Evolutionary conservation across 1,140 invertebrate genomes (phyloP).

Genomic region (Ceratina japonica): DNA sequence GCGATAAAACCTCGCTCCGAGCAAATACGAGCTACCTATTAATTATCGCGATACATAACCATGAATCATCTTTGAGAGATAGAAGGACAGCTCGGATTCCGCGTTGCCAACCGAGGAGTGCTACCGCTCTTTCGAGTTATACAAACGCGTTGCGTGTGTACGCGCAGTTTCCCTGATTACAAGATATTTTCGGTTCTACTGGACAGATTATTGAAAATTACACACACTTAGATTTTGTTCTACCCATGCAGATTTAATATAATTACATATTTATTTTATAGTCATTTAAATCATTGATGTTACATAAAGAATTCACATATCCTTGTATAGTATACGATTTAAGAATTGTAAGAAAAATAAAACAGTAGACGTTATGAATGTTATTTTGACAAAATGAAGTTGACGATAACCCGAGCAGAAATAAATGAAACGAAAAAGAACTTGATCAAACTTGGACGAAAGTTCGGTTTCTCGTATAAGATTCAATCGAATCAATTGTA

Average conservation of each 20-base stretch:
- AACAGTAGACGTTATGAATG: too few relatives aligned
- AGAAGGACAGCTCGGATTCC: not conserved
- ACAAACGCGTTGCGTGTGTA: not conserved
- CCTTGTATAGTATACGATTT: too few relatives aligned
- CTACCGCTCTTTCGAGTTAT: not conserved
- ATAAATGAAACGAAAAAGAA: not conserved
- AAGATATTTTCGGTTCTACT: too few relatives aligned
- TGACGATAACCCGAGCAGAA: not conserved
- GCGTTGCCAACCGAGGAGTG: not conserved
- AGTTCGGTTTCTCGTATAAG: not conserved
- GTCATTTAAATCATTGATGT: too few relatives aligned
- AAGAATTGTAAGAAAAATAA: too few relatives aligned
- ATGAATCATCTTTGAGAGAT: conserved; percentile 14
- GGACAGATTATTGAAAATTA: too few relatives aligned
- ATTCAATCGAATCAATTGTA: not conserved
- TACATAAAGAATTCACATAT: too few relatives aligned
- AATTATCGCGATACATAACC: conserved; percentile 21
- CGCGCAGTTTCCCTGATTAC: not conserved
- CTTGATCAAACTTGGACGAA: not conserved
- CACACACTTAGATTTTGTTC: too few relatives aligned
- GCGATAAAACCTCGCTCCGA: conserved; percentile 28
- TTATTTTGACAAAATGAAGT: too few relatives aligned
- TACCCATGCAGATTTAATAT: too few relatives aligned
- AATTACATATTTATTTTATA: too few relatives aligned
- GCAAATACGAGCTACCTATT: conserved; percentile 30